phyloP scores from a whole-genome alignment of 92 coral and sea anemone species.

The Porites evermanni region DNA sequence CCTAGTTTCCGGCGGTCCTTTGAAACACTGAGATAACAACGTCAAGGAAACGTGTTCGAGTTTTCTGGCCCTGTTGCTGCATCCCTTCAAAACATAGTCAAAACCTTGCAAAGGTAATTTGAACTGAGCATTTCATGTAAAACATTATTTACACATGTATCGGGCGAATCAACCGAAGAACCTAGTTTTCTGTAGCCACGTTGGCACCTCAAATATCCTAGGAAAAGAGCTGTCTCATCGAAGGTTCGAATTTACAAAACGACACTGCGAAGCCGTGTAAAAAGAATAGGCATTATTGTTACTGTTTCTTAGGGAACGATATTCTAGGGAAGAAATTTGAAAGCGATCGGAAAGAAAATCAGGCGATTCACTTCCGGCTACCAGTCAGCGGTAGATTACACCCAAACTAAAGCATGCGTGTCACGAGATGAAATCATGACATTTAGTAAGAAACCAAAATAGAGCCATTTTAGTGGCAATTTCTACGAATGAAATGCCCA shows the following conservation, averaged over 20 bases:
- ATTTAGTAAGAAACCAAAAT: conserved; percentile 85
- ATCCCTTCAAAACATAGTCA: no score
- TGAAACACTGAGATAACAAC: no score
- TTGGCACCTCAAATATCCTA: no score
- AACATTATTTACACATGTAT: no score
- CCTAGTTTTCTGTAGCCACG: no score
- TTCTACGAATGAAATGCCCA: conserved; percentile 91
- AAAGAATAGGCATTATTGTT: background rate
- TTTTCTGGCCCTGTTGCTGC: no score
- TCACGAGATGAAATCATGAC: conserved; percentile 55
- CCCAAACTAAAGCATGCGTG: conserved; percentile 23
- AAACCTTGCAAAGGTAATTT: no score
- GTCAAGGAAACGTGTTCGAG: no score
- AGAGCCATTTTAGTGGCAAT: conserved; percentile 43
- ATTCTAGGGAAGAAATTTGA: background rate
- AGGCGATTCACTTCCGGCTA: background rate
- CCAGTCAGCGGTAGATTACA: conserved; percentile 28
- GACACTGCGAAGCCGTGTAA: background rate
- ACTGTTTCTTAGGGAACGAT: background rate
- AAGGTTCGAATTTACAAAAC: background rate
- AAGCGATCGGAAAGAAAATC: background rate
- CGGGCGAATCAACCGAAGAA: no score
- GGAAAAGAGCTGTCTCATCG: no score
- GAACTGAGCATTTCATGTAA: no score
- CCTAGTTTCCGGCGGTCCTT: no score